A percentile compares a stretch with the other conserved stretches of the same genome.
Evolutionary conservation across 1,140 invertebrate species (phyloP).

Genomic region (Caenorhabditis latens): DNA sequence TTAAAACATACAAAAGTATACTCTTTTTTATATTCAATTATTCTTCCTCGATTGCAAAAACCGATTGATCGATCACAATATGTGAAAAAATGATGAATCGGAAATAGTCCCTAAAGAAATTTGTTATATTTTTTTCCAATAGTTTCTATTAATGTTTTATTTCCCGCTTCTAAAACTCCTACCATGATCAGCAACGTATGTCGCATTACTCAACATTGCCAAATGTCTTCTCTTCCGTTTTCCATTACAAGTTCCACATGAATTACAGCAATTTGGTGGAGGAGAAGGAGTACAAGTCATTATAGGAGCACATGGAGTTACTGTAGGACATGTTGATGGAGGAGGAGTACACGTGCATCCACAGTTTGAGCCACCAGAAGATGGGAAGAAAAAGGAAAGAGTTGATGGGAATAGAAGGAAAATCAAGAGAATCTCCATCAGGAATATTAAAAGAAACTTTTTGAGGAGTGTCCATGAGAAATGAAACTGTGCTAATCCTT

Average conservation of each 20-base stretch:
- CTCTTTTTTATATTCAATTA: too few relatives aligned
- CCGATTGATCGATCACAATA: too few relatives aligned
- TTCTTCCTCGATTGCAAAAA: too few relatives aligned
- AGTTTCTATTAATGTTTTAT: not conserved
- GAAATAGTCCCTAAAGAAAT: too few relatives aligned
- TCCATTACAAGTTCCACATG: slow-evolving; percentile 37
- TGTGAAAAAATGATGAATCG: too few relatives aligned
- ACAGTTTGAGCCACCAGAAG: slow-evolving; percentile 23
- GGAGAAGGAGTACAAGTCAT: slow-evolving; percentile 35
- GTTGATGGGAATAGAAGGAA: not conserved
- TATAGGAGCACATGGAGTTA: slow-evolving; percentile 31
- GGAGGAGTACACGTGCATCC: slow-evolving; percentile 34
- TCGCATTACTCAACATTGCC: slow-evolving; percentile 41
- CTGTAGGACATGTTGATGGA: slow-evolving; percentile 26
- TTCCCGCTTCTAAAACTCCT: too few relatives aligned
- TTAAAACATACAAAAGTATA: too few relatives aligned
- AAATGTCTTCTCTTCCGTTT: slow-evolving; percentile 16
- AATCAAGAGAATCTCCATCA: not conserved
- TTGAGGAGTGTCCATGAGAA: not conserved
- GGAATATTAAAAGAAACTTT: not conserved
- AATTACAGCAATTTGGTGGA: slow-evolving; percentile 23
- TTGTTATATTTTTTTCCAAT: too few relatives aligned
- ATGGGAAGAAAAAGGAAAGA: slow-evolving; percentile 12
- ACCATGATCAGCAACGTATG: slow-evolving; percentile 41
- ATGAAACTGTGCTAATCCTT: slow-evolving; percentile 53